A percentile compares a stretch with the other conserved stretches of the same genome.
phyloP scores from a whole-genome alignment of 2,113 vertebrate genomes.

The Condylura cristata region DNA sequence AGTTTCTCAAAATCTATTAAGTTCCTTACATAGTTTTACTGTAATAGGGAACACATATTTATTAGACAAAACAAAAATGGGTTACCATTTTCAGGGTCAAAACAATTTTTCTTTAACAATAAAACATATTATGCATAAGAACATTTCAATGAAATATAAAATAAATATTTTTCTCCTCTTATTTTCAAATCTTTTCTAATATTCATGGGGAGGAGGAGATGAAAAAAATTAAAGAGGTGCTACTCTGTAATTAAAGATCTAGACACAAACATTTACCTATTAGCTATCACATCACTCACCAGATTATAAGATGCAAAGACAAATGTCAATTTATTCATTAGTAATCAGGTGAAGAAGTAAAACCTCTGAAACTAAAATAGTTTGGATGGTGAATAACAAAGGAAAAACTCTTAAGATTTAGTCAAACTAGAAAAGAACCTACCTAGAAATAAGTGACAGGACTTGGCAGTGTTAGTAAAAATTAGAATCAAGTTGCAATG shows the following conservation, averaged over 20 bases:
- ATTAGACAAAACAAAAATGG: constrained; percentile 45
- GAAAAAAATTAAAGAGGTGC: constrained; percentile 34
- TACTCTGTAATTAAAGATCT: not conserved
- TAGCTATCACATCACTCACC: not conserved
- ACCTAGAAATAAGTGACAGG: constrained; percentile 20
- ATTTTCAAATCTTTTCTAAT: constrained; percentile 21
- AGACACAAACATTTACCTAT: not conserved
- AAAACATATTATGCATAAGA: constrained; percentile 52
- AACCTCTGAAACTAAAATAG: not conserved
- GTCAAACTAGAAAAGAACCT: not conserved
- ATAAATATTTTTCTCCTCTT: constrained; percentile 6
- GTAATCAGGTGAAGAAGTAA: not conserved
- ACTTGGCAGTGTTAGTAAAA: constrained; percentile 5
- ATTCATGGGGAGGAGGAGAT: not conserved
- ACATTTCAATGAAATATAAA: constrained; percentile 57
- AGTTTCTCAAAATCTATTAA: constrained; percentile 51
- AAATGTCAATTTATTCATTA: not conserved
- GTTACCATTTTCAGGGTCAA: constrained; percentile 19
- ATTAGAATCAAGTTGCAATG: not conserved
- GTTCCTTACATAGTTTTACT: not conserved
- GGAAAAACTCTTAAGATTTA: constrained; percentile 10
- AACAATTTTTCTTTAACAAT: constrained; percentile 39
- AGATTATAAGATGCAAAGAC: not conserved
- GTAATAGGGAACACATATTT: constrained; percentile 38
- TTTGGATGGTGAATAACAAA: not conserved